Evolutionary conservation across 1,140 invertebrate species (phyloP), one percentile per base, ranked within the genome.

Genomic region (Pseudoatta argentina): DNA sequence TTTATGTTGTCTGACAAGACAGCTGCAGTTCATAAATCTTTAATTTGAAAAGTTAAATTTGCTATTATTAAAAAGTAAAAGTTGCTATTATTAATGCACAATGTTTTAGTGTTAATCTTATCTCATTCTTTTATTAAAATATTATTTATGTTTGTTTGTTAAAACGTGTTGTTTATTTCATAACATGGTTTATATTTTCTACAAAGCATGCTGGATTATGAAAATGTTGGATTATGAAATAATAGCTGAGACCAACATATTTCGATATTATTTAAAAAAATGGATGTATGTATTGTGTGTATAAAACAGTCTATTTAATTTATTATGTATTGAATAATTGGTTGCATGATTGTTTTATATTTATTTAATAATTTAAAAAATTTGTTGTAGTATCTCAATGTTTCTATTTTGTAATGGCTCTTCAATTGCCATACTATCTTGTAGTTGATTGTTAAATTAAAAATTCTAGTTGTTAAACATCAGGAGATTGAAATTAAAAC

Each of bases 141-240:
- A 21, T 73, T 73, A 51, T 76, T 21, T 18, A 61, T 2, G 12
- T 4, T 44, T 24, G n/a, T 72, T 53, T 72, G n/a, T 61, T 63
- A 14, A 61, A 39, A 44, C 39, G 34, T 39, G 14, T 55, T 57
- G 12, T 34, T 66, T 76, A 18, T 61, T 76, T 76, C 1, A 27
- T 44, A 61, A 61, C 12, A 1, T n/a, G 21, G 6, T 51, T 27
- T 34, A 10, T 34, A 8, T 21, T 21, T 8, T 27, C 7, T 30
- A 21, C 63, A 4, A 63, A 78, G 21, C 30, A 69, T 55, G n/a
- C 3, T 7, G 27, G 1, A 67, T 10, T 82, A 34, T 34, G 6
- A 73, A 21, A 21, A 61, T 44, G 69, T 83, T 75, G 69, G 79
- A 83, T 21, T 83, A 82, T 21, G 2, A 59, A 75, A 71, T 63